Percentiles rank a stretch among this genome's conserved stretches.
Evolutionary conservation across 2,888 invertebrate genomes (phyloP).

Genomic region (Drosophila greeni): DNA sequence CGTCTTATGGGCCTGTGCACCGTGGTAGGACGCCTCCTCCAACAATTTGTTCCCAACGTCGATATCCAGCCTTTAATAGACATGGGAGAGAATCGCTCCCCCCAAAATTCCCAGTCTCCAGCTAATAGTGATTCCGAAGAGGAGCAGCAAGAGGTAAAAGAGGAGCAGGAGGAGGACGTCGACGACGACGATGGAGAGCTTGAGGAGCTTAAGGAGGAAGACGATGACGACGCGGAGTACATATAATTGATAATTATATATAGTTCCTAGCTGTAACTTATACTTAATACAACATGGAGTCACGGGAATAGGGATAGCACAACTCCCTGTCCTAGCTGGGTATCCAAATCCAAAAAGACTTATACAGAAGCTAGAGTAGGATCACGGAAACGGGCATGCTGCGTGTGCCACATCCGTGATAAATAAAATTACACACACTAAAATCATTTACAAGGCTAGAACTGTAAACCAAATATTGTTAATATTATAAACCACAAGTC

Average conservation of each 20-base stretch:
- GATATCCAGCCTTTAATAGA: conserved; percentile 53
- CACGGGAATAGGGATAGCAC: background rate
- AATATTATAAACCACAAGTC: background rate
- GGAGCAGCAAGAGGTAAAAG: background rate
- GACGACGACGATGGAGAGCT: background rate
- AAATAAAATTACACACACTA: background rate
- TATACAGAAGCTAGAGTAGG: conserved; percentile 4
- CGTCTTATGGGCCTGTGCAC: conserved; percentile 69
- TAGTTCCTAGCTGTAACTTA: conserved; percentile 20
- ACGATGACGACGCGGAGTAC: background rate
- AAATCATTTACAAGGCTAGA: conserved; percentile 1
- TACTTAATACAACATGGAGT: background rate
- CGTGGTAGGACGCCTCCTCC: conserved; percentile 70
- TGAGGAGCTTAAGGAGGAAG: background rate
- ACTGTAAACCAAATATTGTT: conserved; percentile 7
- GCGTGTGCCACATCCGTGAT: no score
- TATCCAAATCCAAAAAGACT: conserved; percentile 1
- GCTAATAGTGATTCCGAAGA: background rate
- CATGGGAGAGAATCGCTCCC: conserved; percentile 7
- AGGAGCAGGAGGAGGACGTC: no score
- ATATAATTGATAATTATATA: background rate
- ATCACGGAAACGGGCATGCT: background rate
- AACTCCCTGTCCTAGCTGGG: background rate
- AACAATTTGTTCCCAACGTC: conserved; percentile 64
- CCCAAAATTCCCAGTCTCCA: background rate